Evolutionary conservation across 2,113 vertebrate species (phyloP), one percentile per base, ranked within the genome.

Genomic region (Riparia riparia): DNA sequence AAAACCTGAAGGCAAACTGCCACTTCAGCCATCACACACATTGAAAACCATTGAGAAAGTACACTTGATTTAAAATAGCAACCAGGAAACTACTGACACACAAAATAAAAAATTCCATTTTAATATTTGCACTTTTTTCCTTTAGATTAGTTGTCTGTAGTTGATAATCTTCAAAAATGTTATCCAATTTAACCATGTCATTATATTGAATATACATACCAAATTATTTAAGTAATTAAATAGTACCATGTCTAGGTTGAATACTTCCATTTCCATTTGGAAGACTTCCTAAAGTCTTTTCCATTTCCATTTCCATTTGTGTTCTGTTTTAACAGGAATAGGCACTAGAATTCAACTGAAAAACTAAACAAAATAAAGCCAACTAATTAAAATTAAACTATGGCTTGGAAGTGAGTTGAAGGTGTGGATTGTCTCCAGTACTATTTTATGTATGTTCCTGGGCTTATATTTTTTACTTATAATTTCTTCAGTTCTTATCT

Each of bases 1-100:
- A 70, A 89, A 69, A 71, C n/a, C 13, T 60, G 32, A 60, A 49
- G 31, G 11, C 41, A 82, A 51, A 44, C 4, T 22, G 29, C 11
- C n/a, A n/a, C 37, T 51, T 54, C 65, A 70, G 57, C 41, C 49
- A 53, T 63, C 34, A 21, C 0, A 8, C 1, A 0, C 5, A 2
- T 7, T 20, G 44, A 64, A 85, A 85, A 84, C 6, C 1, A 1
- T 2, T 22, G 10, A 9, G 1, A 7, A 49, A 32, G 31, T 15
- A 15, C 9, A 19, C 5, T 53, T 65, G 15, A 61, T 45, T 65
- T 83, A 73, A 66, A 83, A 9, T 3, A 66, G 25, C 28, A 69
- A 45, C 31, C 13, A 81, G 10, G 15, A 82, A 61, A 69, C 3
- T 56, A 72, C 31, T 28, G 34, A 42, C 22, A 88, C 0, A 2